Percentiles rank a stretch among this genome's conserved stretches.
These are phyloP conservation scores for Centropristis striata DNA, from an alignment of 2,113 vertebrate genomes.

Conservation along the genomic window DNA sequence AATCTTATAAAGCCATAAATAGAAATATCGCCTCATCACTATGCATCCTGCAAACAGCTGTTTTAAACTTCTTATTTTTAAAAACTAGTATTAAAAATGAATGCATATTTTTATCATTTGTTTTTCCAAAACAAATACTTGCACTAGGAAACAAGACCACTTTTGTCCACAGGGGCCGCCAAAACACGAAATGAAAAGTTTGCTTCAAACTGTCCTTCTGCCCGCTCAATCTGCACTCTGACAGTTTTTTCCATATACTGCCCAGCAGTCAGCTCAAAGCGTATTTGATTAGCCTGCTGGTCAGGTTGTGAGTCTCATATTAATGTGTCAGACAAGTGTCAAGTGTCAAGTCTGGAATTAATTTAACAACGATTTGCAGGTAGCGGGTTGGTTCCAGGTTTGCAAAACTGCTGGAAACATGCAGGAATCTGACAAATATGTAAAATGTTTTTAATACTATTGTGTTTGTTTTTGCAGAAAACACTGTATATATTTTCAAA, in stretches of 20 bases:
- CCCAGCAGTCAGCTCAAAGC: background rate
- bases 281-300: background rate
- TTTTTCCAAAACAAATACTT: too few relatives aligned
- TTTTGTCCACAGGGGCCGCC: too few relatives aligned
- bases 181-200: conserved; percentile 15
- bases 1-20: too few relatives aligned
- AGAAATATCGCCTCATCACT: too few relatives aligned
- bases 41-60: too few relatives aligned
- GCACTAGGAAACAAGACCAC: too few relatives aligned
- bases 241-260: background rate
- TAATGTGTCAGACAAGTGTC: background rate
- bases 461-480: too few relatives aligned
- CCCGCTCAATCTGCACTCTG: conserved; percentile 5
- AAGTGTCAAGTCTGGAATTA: background rate
- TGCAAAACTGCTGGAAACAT: background rate
- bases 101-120: too few relatives aligned
- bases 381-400: background rate
- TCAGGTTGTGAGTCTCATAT: background rate
- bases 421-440: background rate
- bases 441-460: background rate
- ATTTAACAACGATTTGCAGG: background rate
- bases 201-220: background rate
- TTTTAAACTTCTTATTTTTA: too few relatives aligned
- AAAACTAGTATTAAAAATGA: too few relatives aligned
- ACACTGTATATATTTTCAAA: background rate